A percentile compares a stretch with the other conserved stretches of the same genome.
These are phyloP conservation scores for Okapia johnstoni DNA, from an alignment of 2,113 vertebrate species.

Conservation along the genomic window DNA sequence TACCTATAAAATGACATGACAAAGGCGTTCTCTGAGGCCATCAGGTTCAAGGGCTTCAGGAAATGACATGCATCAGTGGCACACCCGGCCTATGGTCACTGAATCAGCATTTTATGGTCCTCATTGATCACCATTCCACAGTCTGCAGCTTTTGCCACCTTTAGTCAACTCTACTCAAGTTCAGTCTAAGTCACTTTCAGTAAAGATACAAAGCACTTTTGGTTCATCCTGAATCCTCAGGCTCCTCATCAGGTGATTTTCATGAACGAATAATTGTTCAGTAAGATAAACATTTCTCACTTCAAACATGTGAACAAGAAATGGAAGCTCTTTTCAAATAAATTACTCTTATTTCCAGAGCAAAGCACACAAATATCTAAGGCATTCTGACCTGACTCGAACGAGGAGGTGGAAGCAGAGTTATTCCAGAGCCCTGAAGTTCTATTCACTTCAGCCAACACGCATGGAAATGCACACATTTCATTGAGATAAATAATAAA, in stretches of 20 bases:
- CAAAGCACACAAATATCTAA: neutral
- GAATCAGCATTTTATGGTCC: neutral
- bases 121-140: neutral
- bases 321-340: neutral
- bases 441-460: neutral
- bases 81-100: rapidly evolving
- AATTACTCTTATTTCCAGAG: neutral
- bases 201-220: neutral
- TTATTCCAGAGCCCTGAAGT: neutral
- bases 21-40: neutral
- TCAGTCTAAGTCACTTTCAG: neutral
- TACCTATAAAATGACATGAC: neutral
- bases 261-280: neutral
- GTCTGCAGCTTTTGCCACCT: neutral
- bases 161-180: neutral
- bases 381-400: neutral
- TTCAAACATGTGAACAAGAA: neutral
- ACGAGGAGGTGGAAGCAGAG: neutral
- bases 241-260: neutral
- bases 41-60: neutral
- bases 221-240: neutral
- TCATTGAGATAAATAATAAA: neutral
- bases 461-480: neutral
- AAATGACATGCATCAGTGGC: neutral
- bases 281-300: neutral